phyloP scores from a whole-genome alignment of 2,113 vertebrate genomes.

The Myiagra hebetior region DNA sequence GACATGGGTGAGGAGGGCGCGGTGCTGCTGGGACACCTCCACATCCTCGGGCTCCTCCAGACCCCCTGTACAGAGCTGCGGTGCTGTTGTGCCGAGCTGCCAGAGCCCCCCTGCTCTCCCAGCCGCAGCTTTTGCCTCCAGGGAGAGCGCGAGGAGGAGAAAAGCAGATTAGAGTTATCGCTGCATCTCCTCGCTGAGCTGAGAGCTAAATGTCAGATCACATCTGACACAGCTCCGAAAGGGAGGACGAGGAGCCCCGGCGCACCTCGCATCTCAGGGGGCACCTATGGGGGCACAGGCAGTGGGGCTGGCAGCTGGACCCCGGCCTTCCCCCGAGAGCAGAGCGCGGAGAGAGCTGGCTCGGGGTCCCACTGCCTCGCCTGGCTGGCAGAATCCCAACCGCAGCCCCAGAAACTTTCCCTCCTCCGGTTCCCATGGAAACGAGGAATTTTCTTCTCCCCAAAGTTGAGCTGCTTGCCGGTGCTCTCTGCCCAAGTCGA shows the following conservation, averaged over 20 bases:
- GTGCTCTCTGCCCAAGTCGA: not conserved
- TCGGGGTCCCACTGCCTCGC: not conserved
- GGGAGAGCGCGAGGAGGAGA: not conserved
- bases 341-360: rapidly evolving
- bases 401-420: conserved; percentile 35
- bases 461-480: not conserved
- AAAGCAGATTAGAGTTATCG: conserved; percentile 6
- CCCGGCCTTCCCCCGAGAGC: rapidly evolving
- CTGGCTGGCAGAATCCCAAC: not conserved
- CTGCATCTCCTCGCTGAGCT: not conserved
- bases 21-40: not conserved
- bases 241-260: not conserved
- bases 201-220: conserved; percentile 17
- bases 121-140: not conserved
- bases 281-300: rapidly evolving
- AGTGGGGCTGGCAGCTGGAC: not conserved
- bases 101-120: not conserved
- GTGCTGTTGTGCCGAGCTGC: not conserved
- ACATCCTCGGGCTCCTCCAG: rapidly evolving
- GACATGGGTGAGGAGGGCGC: rapidly evolving
- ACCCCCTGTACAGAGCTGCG: rapidly evolving
- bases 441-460: conserved; percentile 24
- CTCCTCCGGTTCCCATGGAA: conserved; percentile 49
- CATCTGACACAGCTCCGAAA: not conserved
- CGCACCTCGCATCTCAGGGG: rapidly evolving